A percentile compares a stretch with the other conserved stretches of the same genome.
phyloP scores from a whole-genome alignment of 2,113 vertebrate species.

The Ophiodon elongatus region DNA sequence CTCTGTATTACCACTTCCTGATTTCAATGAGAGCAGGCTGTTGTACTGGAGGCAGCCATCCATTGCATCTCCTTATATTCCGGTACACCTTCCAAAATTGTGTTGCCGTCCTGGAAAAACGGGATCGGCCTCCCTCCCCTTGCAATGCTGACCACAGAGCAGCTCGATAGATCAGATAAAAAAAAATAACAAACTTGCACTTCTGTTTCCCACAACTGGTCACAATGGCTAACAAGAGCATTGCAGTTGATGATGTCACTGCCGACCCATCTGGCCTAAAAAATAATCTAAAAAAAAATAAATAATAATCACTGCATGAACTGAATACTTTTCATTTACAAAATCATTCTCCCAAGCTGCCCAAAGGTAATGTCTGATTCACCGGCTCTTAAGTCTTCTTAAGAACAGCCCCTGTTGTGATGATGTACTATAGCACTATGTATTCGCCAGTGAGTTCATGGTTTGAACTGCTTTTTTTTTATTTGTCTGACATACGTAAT shows the following conservation, averaged over 20 bases:
- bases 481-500: not conserved
- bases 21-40: not conserved
- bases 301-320: not conserved
- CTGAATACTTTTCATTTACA: not conserved
- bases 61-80: slow-evolving; percentile 8
- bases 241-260: not conserved
- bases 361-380: not conserved
- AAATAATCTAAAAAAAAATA: too few relatives aligned
- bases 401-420: not conserved
- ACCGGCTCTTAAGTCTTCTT: too few relatives aligned
- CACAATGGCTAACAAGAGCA: not conserved
- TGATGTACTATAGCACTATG: not conserved
- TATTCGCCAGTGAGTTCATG: not conserved
- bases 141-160: not conserved
- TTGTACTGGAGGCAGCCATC: slow-evolving; percentile 19
- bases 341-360: not conserved
- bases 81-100: not conserved
- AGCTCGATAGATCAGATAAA: not conserved
- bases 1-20: not conserved
- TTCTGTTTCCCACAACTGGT: slow-evolving; percentile 17
- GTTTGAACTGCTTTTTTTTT: not conserved
- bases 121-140: not conserved
- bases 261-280: not conserved
- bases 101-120: not conserved
- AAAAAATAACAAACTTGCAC: not conserved